Base-by-base conservation (phyloP, 2,113 vertebrate genomes). In the Zosterops hypoxanthus region DNA sequence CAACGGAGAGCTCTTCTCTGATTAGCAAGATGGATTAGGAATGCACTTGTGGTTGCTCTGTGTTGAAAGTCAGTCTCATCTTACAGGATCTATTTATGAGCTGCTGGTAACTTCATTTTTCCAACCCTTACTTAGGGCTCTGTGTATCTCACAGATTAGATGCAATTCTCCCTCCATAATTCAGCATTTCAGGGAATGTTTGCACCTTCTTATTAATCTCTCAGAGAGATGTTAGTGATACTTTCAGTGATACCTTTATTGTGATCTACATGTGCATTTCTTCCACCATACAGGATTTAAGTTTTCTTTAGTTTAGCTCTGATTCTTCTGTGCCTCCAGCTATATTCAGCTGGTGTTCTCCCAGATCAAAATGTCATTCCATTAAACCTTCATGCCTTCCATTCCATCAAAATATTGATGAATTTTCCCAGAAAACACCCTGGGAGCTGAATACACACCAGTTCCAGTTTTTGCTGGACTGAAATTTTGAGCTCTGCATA, bases 371-470 rank as follows among this genome's bases (percentile, higher is more conserved):
- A 95, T 3, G 4, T 81, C 90, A 41, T 90, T 94, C 80, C 80
- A 94, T 96, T 93, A 95, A 97, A 94, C 86, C 94, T 97, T 94
- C 82, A 93, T 96, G 80, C 69, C 86, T 83, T 95, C 91, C 60
- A 92, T 73, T 60, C 92, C 68, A 92, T 88, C 86, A 96, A 96
- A 96, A 93, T 96, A 96, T 93, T 94, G 95, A 96, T 96, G 82
- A 92, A 56, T 92, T 94, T 95, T 64, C 68, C 76, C 86, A 81
- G 77, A 93, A 92, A 93, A 93, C 47, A 92, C 60, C 80, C 76
- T 90, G 76, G 72, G 82, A 96, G 79, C 69, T 59, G 47, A 93
- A 94, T 55, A 84, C 69, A 64, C 86, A 73, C 91, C 73, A 91
- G 81, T 92, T 95, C 69, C 86, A 78, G 28, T 36, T 92, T 96